Evolutionary conservation across 2,888 invertebrate genomes (phyloP).

Genomic region (Limnephilus marmoratus): DNA sequence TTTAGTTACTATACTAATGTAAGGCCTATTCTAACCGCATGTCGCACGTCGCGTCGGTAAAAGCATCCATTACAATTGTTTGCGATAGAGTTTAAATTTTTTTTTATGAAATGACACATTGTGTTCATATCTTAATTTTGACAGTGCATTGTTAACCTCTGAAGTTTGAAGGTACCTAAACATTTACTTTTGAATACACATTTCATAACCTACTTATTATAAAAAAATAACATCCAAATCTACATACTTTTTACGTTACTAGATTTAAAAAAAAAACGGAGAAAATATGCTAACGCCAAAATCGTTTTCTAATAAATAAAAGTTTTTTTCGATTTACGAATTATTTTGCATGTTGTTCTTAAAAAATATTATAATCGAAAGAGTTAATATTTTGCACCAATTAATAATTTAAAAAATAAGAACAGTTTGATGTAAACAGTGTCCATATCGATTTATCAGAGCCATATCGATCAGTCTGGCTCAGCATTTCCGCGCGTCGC

Average conservation of each 20-base stretch:
- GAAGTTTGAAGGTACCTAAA: neutral
- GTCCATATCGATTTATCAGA: neutral
- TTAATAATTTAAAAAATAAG: neutral
- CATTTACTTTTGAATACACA: neutral
- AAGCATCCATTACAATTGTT: neutral
- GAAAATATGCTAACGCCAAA: neutral
- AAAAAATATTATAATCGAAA: neutral
- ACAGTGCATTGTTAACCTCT: neutral
- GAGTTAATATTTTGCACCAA: neutral
- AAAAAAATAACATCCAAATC: neutral
- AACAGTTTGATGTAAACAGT: neutral
- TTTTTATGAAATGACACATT: neutral
- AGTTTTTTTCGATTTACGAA: neutral
- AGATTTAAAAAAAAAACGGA: neutral
- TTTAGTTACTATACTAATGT: neutral
- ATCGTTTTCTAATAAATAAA: neutral
- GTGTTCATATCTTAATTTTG: neutral
- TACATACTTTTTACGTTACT: neutral
- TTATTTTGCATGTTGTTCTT: neutral
- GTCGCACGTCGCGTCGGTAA: neutral
- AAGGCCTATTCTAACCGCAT: neutral
- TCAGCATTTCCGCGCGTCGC: neutral
- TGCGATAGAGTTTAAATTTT: neutral
- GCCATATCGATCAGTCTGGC: conserved; percentile 19
- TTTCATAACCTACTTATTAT: neutral